These are phyloP conservation scores for Leptinotarsa juncta DNA, from an alignment of 2,888 invertebrate species.

Conservation along the genomic window DNA sequence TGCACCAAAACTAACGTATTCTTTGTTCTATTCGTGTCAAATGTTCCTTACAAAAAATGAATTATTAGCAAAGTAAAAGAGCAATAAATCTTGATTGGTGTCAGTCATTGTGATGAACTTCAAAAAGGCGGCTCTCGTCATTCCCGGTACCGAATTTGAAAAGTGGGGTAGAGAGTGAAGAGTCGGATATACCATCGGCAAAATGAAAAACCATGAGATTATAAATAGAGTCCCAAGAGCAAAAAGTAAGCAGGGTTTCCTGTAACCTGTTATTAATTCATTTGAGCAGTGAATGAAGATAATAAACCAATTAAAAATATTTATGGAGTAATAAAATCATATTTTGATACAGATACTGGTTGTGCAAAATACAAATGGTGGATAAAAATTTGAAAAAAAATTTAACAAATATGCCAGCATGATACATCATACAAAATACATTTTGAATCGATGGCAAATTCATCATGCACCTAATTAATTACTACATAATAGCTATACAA, in stretches of 20 bases:
- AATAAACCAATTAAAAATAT: no score
- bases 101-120: conserved; percentile 60
- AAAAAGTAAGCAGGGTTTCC: background rate
- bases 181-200: conserved; percentile 3
- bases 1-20: conserved; percentile 52
- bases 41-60: conserved; percentile 64
- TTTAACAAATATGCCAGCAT: no score
- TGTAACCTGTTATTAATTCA: no score
- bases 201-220: conserved; percentile 5
- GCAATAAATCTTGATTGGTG: conserved; percentile 67
- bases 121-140: conserved; percentile 21
- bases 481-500: no score
- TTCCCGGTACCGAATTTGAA: conserved; percentile 10
- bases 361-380: no score
- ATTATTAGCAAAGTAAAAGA: conserved; percentile 66
- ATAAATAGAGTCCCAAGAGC: background rate
- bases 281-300: no score
- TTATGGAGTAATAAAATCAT: no score
- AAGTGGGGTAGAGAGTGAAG: conserved; percentile 12
- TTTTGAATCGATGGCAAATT: no score
- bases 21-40: conserved; percentile 65
- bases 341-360: no score
- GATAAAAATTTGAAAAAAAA: no score
- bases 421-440: no score
- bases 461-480: no score